Conservation (phyloP, 2,113 vertebrate genomes). For the Apteryx mantelli region DNA sequence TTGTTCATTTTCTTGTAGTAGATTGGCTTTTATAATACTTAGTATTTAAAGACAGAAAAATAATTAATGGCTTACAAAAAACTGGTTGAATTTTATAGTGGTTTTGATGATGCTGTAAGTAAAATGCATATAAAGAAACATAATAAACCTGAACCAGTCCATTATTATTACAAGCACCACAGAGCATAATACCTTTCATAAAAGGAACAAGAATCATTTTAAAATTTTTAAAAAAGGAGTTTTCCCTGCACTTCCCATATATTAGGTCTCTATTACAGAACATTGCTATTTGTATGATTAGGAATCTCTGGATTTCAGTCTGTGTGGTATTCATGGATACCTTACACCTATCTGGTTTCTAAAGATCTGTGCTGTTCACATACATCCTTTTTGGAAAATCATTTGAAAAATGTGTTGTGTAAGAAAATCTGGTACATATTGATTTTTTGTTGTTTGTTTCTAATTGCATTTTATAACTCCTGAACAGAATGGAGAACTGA, state of each 20-base stretch:
- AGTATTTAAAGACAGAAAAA: too few species aligned
- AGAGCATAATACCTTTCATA: too few species aligned
- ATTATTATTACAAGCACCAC: too few species aligned
- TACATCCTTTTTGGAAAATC: not conserved
- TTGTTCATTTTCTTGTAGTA: too few species aligned
- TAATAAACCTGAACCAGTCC: too few species aligned
- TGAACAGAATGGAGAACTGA: not conserved
- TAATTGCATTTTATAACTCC: not conserved
- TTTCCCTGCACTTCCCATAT: not conserved
- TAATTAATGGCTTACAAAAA: too few species aligned
- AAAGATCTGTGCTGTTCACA: not conserved
- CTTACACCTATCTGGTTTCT: not conserved
- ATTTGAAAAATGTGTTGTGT: not conserved
- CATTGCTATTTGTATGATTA: not conserved
- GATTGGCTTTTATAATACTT: too few species aligned
- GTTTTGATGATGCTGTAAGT: too few species aligned
- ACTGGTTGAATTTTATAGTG: too few species aligned
- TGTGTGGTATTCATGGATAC: not conserved
- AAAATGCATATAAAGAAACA: too few species aligned
- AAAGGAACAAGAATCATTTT: too few species aligned
- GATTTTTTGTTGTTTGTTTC: not conserved
- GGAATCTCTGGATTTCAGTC: not conserved
- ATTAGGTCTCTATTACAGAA: not conserved
- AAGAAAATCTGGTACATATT: not conserved
- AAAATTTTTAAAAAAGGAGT: not conserved